Evolutionary conservation across 2,113 vertebrate species (phyloP), one percentile per base, ranked within the genome.

Genomic region (Panthera uncia): DNA sequence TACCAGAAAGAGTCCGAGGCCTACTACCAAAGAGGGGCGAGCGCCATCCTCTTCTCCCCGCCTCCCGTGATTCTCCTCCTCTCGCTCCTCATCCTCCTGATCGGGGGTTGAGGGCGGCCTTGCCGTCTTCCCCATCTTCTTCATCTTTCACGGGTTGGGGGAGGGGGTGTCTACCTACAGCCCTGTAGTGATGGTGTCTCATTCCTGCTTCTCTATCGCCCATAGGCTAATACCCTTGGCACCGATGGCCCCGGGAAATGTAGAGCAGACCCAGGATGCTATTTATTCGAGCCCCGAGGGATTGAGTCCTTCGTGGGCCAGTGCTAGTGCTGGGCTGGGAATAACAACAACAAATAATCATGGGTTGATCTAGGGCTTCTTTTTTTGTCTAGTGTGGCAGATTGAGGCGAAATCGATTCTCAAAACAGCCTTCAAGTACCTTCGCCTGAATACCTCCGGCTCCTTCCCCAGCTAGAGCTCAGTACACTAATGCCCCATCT

Each of bases 11-110:
- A 98, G 66, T 97, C 97, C 57, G 90, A 89, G 65, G 94, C 98
- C 50, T 88, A 89, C 11, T 97, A 98, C 0, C 97, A 94, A 10
- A 18, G 89, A 38, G 63, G 82, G 25, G 33, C 36, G 23, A 33
- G 92, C 21, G 4, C 73, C 3, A 19, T 71, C 31, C 89, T 98
- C 6, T 94, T 98, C 0, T 97, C 98, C 1, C 73, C 98, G 33
- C 96, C 98, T 0, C 98, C 98, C 0, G 66, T 98, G 0, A 81
- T 98, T 57, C 95, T 99, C 57, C 98, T 99, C 41, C 63, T 99
- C 65, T 96, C 98, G 11, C 79, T 98, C 91, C 98, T 99, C 93
- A 87, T 98, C 2, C 98, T 98, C 97, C 97, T 98, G 69, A 92
- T 98, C 1, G 98, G 98, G 86, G 98, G 97, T 69, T 98, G 96